These are phyloP conservation scores for Seladonia tumulorum DNA, from an alignment of 2,888 invertebrate genomes.

Conservation along the genomic window DNA sequence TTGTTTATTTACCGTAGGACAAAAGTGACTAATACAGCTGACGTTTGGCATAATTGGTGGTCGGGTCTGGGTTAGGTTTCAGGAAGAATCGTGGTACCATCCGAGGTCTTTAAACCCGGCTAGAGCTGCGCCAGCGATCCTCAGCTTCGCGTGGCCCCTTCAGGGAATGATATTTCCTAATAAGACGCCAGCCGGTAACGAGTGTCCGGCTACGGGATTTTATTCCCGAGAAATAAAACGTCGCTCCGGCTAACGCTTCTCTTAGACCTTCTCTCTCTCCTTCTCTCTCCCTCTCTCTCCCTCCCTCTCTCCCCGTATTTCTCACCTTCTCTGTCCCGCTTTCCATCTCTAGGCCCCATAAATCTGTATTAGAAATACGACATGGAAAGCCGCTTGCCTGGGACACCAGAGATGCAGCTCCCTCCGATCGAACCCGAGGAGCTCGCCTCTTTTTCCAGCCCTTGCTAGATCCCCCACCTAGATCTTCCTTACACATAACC, in stretches of 20 bases:
- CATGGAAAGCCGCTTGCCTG: slow-evolving; percentile 4
- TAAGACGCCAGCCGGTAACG: slow-evolving; percentile 53
- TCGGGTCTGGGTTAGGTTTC: too few species aligned
- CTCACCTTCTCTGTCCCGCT: background rate
- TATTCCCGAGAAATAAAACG: slow-evolving; percentile 33
- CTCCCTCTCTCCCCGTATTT: background rate
- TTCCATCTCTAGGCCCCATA: slow-evolving; percentile 9
- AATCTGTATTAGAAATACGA: slow-evolving; percentile 24
- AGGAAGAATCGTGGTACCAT: slow-evolving; percentile 23
- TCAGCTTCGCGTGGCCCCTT: slow-evolving; percentile 43
- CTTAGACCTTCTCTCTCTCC: background rate
- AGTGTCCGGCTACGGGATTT: slow-evolving; percentile 56
- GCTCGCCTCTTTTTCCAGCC: background rate
- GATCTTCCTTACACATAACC: background rate
- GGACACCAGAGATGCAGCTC: background rate
- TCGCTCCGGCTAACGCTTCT: background rate
- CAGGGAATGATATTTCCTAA: slow-evolving; percentile 64
- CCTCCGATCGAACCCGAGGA: background rate
- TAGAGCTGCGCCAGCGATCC: slow-evolving; percentile 11
- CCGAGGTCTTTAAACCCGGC: slow-evolving; percentile 58
- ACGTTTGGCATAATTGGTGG: too few species aligned
- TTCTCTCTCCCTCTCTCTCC: background rate
- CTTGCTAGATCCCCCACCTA: background rate
- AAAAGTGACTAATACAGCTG: too few species aligned
- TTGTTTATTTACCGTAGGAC: too few species aligned